Base-by-base conservation (phyloP, 2,113 vertebrate species). In the Dryoscopus gambensis region DNA sequence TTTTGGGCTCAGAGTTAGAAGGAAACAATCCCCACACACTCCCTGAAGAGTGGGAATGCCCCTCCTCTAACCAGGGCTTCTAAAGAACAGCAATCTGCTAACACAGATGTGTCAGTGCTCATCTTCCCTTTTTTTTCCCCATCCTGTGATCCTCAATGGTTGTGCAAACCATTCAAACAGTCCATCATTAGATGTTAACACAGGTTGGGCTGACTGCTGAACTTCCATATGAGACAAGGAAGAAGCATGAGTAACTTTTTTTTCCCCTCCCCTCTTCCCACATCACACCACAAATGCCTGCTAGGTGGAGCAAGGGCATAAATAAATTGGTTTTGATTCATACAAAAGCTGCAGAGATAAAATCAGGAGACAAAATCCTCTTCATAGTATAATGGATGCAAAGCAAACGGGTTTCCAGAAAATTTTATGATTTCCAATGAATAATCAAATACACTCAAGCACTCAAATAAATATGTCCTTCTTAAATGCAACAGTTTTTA, bases 401-500 rank as follows among this genome's bases (percentile, higher is more conserved):
- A 78, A 77, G 28, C 35, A 93, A 77, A 88, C 18, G 79, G 7
- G 19, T 78, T 90, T 93, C 76, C 76, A 55, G 52, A 87, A 85
- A n/a, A 42, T 68, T 67, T 65, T 89, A 67, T 59, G 23, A 79
- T 65, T 93, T 90, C 65, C 64, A 78, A 44, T 23, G 46, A 92
- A 94, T 71, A 80, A 78, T 24, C 70, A 93, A 74, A 96, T 73
- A 96, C 59, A 96, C 53, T 93, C 68, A 88, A 76, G 19, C 67
- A 92, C 52, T 95, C 90, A 87, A 46, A 82, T 64, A 87, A 82
- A 15, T 28, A 87, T 3, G 27, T 64, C 55, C 76, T 74, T 89
- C 87, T 92, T 28, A 90, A 95, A 96, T 60, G 78, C 59, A 92
- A 12, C 37, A 46, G 16, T 73, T 77, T 92, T 90, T 77, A 85